phyloP scores from a whole-genome alignment of 30 jellyfish, hydroid and myxozoan genomes.

The Haliclystus octoradiatus region DNA sequence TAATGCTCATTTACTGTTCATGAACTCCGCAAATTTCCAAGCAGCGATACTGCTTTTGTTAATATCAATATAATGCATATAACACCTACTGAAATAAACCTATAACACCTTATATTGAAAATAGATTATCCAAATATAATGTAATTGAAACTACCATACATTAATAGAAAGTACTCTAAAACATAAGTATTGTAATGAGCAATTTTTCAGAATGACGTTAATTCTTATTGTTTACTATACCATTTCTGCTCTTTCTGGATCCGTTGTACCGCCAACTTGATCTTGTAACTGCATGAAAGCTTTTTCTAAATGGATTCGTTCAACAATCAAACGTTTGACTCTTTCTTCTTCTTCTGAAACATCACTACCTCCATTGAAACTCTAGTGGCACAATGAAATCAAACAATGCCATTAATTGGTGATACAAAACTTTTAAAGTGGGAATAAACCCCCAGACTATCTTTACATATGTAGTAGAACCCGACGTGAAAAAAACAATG shows the following conservation, averaged over 20 bases:
- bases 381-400: too few relatives aligned
- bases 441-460: too few relatives aligned
- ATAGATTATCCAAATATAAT: background rate
- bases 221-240: too few relatives aligned
- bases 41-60: too few relatives aligned
- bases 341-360: constrained; percentile 14
- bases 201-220: too few relatives aligned
- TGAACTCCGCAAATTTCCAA: too few relatives aligned
- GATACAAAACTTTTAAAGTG: too few relatives aligned
- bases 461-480: too few relatives aligned
- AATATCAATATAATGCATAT: too few relatives aligned
- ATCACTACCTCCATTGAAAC: constrained; percentile 4
- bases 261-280: constrained; percentile 42
- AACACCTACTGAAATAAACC: background rate
- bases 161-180: background rate
- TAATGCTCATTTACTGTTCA: too few relatives aligned
- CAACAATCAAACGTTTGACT: constrained; percentile 31
- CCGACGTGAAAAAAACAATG: too few relatives aligned
- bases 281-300: constrained; percentile 51
- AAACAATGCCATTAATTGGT: too few relatives aligned
- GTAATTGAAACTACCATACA: background rate
- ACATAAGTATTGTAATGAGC: background rate
- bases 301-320: constrained; percentile 54
- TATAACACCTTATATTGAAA: background rate
- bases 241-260: constrained; percentile 74